Conservation (phyloP, 2,888 invertebrate genomes). For the Ormyrus nitidulus region DNA sequence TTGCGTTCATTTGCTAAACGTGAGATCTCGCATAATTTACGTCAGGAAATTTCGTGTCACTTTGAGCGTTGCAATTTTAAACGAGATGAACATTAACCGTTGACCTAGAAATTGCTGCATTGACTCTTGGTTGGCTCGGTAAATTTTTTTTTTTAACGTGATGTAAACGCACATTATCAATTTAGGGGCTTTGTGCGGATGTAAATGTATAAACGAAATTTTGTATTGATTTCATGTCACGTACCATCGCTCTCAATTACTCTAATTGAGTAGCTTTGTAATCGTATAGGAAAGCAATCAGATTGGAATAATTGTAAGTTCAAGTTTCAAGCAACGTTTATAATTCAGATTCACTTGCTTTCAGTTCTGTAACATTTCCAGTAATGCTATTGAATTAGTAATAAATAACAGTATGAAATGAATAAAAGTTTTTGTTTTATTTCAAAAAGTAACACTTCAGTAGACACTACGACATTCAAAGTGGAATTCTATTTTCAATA, state of each 20-base stretch:
- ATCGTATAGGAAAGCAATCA: neutral
- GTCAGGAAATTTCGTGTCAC: no score
- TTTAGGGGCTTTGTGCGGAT: neutral
- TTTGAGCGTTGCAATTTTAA: no score
- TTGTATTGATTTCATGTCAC: constrained; percentile 15
- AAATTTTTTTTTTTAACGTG: neutral
- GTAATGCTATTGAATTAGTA: no score
- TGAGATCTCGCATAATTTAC: neutral
- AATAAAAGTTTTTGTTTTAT: no score
- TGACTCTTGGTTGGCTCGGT: no score
- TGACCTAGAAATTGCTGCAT: no score
- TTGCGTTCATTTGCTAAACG: no score
- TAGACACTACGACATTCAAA: no score
- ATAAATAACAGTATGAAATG: no score
- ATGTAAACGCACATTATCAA: neutral
- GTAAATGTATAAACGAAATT: neutral
- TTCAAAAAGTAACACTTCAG: no score
- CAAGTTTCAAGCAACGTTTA: neutral
- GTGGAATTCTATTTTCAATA: no score
- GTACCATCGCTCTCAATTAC: neutral
- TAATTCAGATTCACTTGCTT: neutral
- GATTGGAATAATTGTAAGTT: constrained; percentile 29
- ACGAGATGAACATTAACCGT: no score
- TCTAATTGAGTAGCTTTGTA: neutral
- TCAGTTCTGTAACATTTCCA: neutral